Base-by-base conservation (phyloP, 2,888 invertebrate species). In the Plagodis pulveraria region DNA sequence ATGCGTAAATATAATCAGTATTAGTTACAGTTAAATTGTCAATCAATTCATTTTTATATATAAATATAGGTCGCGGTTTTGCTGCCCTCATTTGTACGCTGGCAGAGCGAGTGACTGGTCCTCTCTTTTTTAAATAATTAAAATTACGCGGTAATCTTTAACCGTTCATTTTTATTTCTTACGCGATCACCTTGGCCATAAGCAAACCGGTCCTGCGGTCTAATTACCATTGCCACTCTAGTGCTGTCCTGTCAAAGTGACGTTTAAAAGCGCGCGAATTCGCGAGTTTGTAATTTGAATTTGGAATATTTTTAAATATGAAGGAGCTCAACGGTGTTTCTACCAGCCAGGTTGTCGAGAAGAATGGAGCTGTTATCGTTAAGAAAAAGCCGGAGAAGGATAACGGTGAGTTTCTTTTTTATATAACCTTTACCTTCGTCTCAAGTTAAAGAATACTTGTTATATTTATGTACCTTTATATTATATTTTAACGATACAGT, bases 261-360 rank as follows among this genome's bases (percentile, higher is more conserved):
- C 89, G 84, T 87, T 80, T 77, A 66, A 81, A 83, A 85, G 76
- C 81, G 86, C 89, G 90, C 84, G 82, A 86, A 87, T 67, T 56
- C 67, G 67, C 65, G 66, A 59, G 65, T 62, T 64, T 56, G 36
- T 50, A 53, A 41, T 49, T 52, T 11, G 40, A 40, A 35, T 69
- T 66, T 67, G 68, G 69, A 61, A 65, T 62, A 38, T 38, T 8
- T 61, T 62, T 63, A 58, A 84, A 57, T 72, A 91, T 91, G 91
- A 91, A 87, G 88, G 91, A 90, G 73, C 73, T 91, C 35, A 81
- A 80, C 45, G 81, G 80, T 58, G 85, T 87, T 42, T 73, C 86
- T 6, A 74, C 83, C 66, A 82, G 76, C 75, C 77, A 80, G 71
- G 73, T 76, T 41, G 59, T 78, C 58, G 86, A 84, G 73, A 78